These are phyloP conservation scores for Microcaecilia unicolor DNA, from an alignment of 2,797 vertebrate genomes.

Conservation along the genomic window DNA sequence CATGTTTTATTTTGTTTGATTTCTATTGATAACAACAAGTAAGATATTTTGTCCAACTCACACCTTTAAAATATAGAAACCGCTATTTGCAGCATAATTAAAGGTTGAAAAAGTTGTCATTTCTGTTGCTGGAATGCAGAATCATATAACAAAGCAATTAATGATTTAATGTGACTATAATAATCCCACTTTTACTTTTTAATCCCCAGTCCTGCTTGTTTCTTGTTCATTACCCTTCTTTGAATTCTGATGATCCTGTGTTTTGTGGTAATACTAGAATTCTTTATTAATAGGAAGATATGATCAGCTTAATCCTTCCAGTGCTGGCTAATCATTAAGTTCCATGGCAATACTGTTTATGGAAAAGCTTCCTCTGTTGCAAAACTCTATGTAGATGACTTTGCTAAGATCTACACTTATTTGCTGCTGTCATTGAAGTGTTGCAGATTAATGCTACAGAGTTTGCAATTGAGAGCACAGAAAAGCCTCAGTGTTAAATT, in stretches of 20 bases:
- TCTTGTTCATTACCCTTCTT: constrained; percentile 16
- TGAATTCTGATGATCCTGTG: constrained; percentile 20
- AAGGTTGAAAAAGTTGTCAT: background rate
- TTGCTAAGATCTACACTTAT: constrained; percentile 19
- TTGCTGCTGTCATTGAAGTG: too few relatives aligned
- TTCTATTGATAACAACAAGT: too few relatives aligned
- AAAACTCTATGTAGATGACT: constrained; percentile 18
- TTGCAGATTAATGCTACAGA: too few relatives aligned
- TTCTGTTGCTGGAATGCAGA: background rate
- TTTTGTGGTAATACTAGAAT: constrained; percentile 29
- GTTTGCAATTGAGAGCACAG: constrained; percentile 30
- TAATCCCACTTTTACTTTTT: constrained; percentile 19
- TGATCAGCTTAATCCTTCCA: constrained; percentile 29
- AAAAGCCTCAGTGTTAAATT: constrained; percentile 20
- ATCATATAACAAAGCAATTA: too few relatives aligned
- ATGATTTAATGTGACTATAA: constrained; percentile 17
- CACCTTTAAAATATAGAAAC: background rate
- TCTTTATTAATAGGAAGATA: constrained; percentile 24
- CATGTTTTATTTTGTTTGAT: too few relatives aligned
- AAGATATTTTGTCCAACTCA: background rate
- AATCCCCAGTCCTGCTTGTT: constrained; percentile 14
- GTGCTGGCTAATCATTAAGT: constrained; percentile 19
- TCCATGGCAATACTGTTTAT: constrained; percentile 24
- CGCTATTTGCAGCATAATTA: background rate
- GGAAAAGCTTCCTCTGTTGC: constrained; percentile 18